phyloP scores from a whole-genome alignment of 2,888 invertebrate species.

The Nemoura dubitans region DNA sequence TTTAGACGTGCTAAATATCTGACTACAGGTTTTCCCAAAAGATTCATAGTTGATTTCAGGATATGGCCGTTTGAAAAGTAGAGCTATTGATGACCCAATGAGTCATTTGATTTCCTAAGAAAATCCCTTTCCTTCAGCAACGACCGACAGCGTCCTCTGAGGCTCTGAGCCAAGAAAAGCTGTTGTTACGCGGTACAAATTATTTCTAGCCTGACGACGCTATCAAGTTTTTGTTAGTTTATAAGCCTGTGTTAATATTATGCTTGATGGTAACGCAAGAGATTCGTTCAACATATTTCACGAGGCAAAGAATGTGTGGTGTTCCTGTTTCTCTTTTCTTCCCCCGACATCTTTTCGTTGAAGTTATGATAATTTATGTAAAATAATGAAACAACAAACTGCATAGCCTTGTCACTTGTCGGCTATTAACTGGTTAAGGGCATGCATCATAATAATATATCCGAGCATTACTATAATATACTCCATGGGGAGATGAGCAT shows the following conservation, averaged over 20 bases:
- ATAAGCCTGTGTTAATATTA: constrained; percentile 3
- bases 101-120: background rate
- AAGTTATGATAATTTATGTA: constrained; percentile 44
- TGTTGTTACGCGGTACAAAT: background rate
- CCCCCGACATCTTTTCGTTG: constrained; percentile 9
- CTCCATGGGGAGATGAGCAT: background rate
- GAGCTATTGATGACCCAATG: background rate
- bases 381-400: constrained; percentile 40
- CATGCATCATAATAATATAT: background rate
- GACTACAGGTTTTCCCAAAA: background rate
- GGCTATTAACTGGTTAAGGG: background rate
- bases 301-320: constrained; percentile 7
- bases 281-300: background rate
- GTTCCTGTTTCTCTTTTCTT: background rate
- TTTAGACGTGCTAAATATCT: background rate
- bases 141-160: background rate
- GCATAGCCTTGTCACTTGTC: constrained; percentile 35
- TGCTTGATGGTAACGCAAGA: background rate
- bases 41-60: background rate
- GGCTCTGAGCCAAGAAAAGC: background rate
- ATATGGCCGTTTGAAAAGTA: background rate
- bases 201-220: background rate
- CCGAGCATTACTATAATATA: background rate
- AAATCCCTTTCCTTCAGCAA: too few species aligned
- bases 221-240: background rate